Base-by-base conservation (phyloP, 92 coral and sea anemone species). In the Meandrina meandrites region DNA sequence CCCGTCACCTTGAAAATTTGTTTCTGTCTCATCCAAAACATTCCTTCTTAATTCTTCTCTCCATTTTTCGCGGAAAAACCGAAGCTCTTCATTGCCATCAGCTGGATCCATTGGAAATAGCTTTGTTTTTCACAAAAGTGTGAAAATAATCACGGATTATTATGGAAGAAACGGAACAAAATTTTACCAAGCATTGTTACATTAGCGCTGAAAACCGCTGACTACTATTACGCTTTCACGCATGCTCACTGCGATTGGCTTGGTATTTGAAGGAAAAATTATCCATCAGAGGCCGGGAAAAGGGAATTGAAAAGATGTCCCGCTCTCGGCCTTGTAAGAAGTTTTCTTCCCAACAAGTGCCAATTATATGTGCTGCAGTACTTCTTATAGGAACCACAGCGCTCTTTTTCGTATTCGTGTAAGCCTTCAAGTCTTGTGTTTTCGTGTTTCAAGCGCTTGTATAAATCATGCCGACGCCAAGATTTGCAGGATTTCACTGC, bases 341-440 rank as follows among this genome's bases (percentile, higher is more conserved):
- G 77, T 90, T 94, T 35, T 84, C 93, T 83, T 87, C 98, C 56
- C 96, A 95, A 79, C 98, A 96, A 94, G 90, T 97, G 67, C 99
- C 99, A 31, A 92, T 97, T 47, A 88, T 95, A 50, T 87, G 96
- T 87, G 99, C 99, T 36, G 90, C 95, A 71, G 89, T 95, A 51
- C 93, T 97, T 35, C 92, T 97, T 8, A 88, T 97, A 71, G 98
- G 98, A 82, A 93, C 98, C 68, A 92, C 95, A 45, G 81, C 98
- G 14, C 75, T 95, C 47, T 97, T 97, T 85, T 97, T 97, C 82
- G 93, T 97, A 66, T 97, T 97, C 79, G 91, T 96, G 99, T 97
- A 90, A 92, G 99, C 84, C 54, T 56, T 40, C 28, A 73, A 60
- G 68, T n/a, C 75, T 79, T 81, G 72, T 56, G 62, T 67, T 81